Percentiles rank a stretch among this genome's conserved stretches.
Conservation (phyloP, 2,888 invertebrate genomes). For the Rhaphigaster nebulosa region DNA sequence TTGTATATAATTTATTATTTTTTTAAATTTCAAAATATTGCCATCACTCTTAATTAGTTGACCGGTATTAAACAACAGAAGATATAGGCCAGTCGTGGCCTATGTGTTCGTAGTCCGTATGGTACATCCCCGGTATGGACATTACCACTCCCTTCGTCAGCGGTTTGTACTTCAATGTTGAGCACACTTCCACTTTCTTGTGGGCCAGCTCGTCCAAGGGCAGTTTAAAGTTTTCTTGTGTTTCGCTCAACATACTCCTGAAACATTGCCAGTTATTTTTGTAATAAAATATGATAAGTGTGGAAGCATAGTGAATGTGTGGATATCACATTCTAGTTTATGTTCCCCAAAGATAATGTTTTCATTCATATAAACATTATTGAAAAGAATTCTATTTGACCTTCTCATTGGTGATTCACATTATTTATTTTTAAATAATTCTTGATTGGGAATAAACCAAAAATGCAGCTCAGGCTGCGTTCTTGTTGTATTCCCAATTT, state of each 20-base stretch:
- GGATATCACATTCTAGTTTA: too few species aligned
- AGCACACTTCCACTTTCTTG: slow-evolving; percentile 29
- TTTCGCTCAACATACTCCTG: slow-evolving; percentile 52
- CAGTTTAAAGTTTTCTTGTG: slow-evolving; percentile 1
- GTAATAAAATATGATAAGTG: background rate
- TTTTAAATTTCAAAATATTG: slow-evolving; percentile 12
- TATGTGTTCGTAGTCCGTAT: slow-evolving; percentile 63
- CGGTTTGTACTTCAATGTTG: background rate
- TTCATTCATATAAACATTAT: too few species aligned
- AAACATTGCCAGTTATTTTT: background rate
- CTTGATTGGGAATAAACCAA: too few species aligned
- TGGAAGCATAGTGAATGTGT: too few species aligned
- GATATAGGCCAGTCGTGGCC: slow-evolving; percentile 63
- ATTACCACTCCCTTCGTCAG: slow-evolving; percentile 63
- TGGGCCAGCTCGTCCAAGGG: slow-evolving; percentile 51
- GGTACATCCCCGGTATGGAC: slow-evolving; percentile 64
- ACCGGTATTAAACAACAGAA: slow-evolving; percentile 37
- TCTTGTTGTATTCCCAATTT: too few species aligned
- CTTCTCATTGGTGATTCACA: too few species aligned
- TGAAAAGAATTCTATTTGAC: too few species aligned
- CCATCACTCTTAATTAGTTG: background rate
- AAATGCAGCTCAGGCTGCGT: too few species aligned
- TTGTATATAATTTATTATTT: background rate
- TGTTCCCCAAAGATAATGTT: too few species aligned
- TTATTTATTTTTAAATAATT: too few species aligned